Base-by-base conservation (phyloP, 2,113 vertebrate genomes). In the Patagioenas fasciata region DNA sequence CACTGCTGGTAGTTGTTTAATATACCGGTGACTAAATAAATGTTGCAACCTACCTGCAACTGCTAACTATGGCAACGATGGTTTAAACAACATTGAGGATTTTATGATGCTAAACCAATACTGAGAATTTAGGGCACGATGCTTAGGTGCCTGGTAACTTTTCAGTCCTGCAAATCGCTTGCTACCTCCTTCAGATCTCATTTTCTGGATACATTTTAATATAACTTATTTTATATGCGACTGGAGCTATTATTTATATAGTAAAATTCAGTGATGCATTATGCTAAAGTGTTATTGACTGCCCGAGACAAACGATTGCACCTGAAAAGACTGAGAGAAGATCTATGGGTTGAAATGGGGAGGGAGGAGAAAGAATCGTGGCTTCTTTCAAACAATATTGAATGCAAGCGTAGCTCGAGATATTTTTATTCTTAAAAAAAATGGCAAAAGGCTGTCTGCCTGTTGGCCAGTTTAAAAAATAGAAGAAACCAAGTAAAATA, bases 401-500 rank as follows among this genome's bases (percentile, higher is more conserved):
- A 95, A 81, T 60, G 75, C 32, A 95, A 78, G 51, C 44, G 53
- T 13, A 91, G 58, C 61, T 62, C 42, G 67, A 88, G 44, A 66
- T 75, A 67, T 80, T 54, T 89, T 96, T 94, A 61, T 95, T 95
- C 91, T 89, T 74, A 71, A 2, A 58, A 89, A 93, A 75, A 69
- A 77, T 73, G n/a, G 48, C 66, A 67, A 91, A 96, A 93, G 85
- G 23, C 74, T 94, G 56, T 61, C 81, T 96, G 38, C 54, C 67
- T 34, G 54, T 44, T 72, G 58, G 79, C 50, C 50, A n/a, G 69
- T 73, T 95, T 94, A 44, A 93, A 91, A 91, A 95, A 86, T 69
- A 61, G 75, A 93, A 96, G 77, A 95, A 96, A 96, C 50, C 38
- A 85, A 84, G 84, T 96, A 83, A 96, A 97, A 97, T 96, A 97